phyloP scores from a whole-genome alignment of 1,140 invertebrate genomes.

The Dendroctonus valens region DNA sequence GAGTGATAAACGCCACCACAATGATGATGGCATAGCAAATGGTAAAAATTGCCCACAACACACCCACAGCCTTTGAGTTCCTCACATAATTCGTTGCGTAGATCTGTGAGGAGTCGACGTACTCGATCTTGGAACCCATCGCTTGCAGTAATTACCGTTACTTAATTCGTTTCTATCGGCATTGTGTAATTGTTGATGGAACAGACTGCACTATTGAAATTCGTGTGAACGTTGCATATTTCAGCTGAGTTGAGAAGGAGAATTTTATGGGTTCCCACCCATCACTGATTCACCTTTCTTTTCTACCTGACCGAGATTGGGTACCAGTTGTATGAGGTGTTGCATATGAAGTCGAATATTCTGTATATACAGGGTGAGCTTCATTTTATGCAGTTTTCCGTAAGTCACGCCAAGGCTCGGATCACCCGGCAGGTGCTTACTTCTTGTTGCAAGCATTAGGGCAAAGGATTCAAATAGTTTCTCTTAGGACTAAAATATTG shows the following conservation, averaged over 20 bases:
- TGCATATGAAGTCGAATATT: too few species aligned
- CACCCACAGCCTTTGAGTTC: conserved; percentile 94
- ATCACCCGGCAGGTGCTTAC: too few species aligned
- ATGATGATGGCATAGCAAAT: conserved; percentile 96
- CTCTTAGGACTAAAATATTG: too few species aligned
- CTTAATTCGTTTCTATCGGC: neutral
- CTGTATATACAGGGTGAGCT: too few species aligned
- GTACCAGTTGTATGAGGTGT: too few species aligned
- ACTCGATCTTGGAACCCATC: conserved; percentile 88
- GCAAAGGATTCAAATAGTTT: too few species aligned
- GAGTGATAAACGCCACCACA: conserved; percentile 91
- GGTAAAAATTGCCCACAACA: conserved; percentile 95
- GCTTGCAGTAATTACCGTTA: neutral
- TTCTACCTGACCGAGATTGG: conserved; percentile 4
- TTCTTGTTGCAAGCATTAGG: too few species aligned
- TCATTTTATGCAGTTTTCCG: too few species aligned
- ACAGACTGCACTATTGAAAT: conserved; percentile 12
- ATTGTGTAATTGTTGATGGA: conserved; percentile 4
- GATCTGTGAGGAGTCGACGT: conserved; percentile 83
- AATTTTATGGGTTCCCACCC: conserved; percentile 14
- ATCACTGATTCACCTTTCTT: conserved; percentile 24
- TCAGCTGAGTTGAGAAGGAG: conserved; percentile 9
- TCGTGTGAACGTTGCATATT: conserved; percentile 18
- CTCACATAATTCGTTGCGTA: conserved; percentile 91
- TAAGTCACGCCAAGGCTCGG: too few species aligned